These are phyloP conservation scores for Blastobasis lacticolella DNA, from an alignment of 2,888 invertebrate genomes.

Conservation along the genomic window DNA sequence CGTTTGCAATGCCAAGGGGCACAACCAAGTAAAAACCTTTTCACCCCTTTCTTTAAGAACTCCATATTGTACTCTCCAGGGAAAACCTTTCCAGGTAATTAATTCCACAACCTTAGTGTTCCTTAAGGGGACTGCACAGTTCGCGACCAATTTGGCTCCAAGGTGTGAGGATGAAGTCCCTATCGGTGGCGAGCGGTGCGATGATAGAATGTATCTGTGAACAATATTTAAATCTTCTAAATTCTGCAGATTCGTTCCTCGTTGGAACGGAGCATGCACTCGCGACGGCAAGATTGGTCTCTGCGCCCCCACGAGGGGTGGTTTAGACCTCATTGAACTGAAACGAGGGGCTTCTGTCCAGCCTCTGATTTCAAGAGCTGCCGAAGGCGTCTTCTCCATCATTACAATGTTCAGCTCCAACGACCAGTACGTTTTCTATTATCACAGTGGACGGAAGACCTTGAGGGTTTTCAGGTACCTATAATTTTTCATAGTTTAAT, in stretches of 20 bases:
- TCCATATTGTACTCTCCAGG: too few relatives aligned
- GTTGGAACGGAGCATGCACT: conserved; percentile 94
- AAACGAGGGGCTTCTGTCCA: conserved; percentile 91
- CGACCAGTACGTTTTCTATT: conserved; percentile 96
- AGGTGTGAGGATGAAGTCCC: too few relatives aligned
- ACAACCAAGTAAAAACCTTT: too few relatives aligned
- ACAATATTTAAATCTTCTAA: not conserved
- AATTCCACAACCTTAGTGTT: too few relatives aligned
- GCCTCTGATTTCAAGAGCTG: conserved; percentile 93
- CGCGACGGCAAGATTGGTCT: conserved; percentile 92
- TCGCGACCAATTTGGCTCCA: too few relatives aligned
- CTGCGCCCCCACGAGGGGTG: conserved; percentile 94
- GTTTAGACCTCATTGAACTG: conserved; percentile 92
- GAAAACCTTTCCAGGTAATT: too few relatives aligned
- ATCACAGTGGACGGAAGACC: conserved; percentile 96
- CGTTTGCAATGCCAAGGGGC: too few relatives aligned
- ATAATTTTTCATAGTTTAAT: too few relatives aligned
- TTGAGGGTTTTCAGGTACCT: conserved; percentile 89
- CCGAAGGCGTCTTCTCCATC: conserved; percentile 97
- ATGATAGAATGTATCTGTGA: too few relatives aligned
- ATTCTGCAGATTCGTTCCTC: conserved; percentile 78
- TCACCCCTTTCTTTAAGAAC: too few relatives aligned
- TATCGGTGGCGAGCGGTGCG: too few relatives aligned
- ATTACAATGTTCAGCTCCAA: conserved; percentile 95
- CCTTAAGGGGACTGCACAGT: too few relatives aligned